phyloP scores from a whole-genome alignment of 1,140 invertebrate genomes.

The Lepidurus arcticus region DNA sequence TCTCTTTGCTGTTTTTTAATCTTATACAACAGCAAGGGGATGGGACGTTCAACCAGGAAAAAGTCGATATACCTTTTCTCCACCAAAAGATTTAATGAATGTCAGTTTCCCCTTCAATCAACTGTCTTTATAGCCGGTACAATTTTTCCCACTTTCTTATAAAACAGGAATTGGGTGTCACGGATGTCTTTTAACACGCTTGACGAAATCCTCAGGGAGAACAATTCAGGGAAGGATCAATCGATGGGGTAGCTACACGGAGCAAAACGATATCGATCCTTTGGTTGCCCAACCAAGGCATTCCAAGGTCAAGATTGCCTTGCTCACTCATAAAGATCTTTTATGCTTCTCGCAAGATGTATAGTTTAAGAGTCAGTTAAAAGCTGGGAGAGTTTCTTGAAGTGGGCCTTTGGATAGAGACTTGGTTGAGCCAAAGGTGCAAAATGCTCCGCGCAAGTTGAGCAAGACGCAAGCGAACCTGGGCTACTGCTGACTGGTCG shows the following conservation, averaged over 20 bases:
- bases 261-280: constrained; percentile 12
- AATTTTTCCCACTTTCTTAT: no score
- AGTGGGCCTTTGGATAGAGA: not conserved
- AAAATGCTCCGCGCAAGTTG: not conserved
- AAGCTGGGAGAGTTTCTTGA: not conserved
- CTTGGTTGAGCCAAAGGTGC: not conserved
- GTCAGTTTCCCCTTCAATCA: no score
- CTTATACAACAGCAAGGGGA: not conserved
- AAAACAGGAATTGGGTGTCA: no score
- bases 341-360: not conserved
- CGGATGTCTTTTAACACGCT: not conserved
- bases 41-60: not conserved
- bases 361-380: not conserved
- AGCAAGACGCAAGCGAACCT: constrained; percentile 4
- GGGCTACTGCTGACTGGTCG: not conserved
- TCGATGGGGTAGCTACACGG: not conserved
- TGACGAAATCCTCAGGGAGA: not conserved
- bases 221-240: not conserved
- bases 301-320: not conserved
- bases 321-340: not conserved
- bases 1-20: not conserved
- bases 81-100: no score
- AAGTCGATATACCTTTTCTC: not conserved
- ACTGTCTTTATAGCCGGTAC: no score
- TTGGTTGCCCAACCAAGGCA: not conserved